phyloP scores from a whole-genome alignment of 2,113 vertebrate species.

The Platichthys flesus region DNA sequence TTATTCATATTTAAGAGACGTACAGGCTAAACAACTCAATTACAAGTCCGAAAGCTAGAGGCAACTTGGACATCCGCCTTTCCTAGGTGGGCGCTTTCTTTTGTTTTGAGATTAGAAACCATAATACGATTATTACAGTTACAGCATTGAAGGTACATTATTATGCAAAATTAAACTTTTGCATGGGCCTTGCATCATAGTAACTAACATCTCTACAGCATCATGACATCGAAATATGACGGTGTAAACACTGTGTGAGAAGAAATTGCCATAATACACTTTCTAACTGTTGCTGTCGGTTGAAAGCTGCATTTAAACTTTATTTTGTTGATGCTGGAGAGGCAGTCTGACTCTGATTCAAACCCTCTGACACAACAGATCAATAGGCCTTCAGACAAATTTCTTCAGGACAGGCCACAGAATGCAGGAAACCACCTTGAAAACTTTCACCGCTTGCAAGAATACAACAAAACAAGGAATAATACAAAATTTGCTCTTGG shows the following conservation, averaged over 20 bases:
- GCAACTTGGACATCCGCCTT: no score
- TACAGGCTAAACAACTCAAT: no score
- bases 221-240: neutral
- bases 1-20: no score
- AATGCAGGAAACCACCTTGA: conserved; percentile 7
- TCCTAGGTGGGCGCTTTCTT: no score
- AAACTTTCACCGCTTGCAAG: neutral
- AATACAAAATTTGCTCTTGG: no score
- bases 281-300: neutral
- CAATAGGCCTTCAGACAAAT: conserved; percentile 11
- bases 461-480: no score
- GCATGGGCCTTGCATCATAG: neutral
- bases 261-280: neutral
- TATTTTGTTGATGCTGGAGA: conserved; percentile 1
- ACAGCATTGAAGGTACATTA: neutral
- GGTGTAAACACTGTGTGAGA: neutral
- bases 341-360: neutral
- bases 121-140: neutral
- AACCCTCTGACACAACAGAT: conserved; percentile 1
- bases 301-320: neutral
- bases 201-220: neutral
- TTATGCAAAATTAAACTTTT: neutral
- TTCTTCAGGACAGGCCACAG: neutral
- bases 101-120: no score
- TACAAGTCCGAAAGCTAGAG: no score